Evolutionary conservation across 2,888 invertebrate genomes (phyloP), one percentile per base, ranked within the genome.

Genomic region (Cheiracanthium punctorium): DNA sequence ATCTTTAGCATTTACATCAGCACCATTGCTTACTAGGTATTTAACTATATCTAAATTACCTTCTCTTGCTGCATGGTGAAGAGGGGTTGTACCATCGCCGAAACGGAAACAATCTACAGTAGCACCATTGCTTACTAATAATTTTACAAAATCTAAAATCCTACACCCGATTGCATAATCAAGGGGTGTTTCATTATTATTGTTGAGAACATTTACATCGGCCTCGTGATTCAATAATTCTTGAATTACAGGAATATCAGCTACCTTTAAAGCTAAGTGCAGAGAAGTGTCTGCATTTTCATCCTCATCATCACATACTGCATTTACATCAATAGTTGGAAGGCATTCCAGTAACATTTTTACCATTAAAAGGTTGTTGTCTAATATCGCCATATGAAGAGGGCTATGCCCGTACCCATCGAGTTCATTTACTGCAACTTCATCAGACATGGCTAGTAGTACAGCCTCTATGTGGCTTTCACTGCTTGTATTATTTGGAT

Each of bases 381-480:
- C 14, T 17, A 48, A 48, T 48, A 48, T 17, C 2, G 43, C 43
- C 43, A 48, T 10, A 48, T 48, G 43, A 10, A 48, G 43, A 17
- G 43, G 10, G 14, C 14, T 48, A 48, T 48, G 14, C 1, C 43
- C 43, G 14, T 48, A 7, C 10, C 14, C 17, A 48, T 48, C 14
- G 43, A 48, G n/a, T 48, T 7, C 5, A 58, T 58, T 58, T 5
- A 58, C 64, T 33, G 58, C 5, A 65, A 75, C 14, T 30, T 24
- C 28, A n/a, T 4, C 20, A 32, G 58, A 7, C 58, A 75, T 58
- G 2, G 64, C 64, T 14, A 64, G 12, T 1, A 74, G 32, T 14
- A 75, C 64, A 20, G 37, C 75, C 64, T 75, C 20, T 30, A 73
- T 48, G 12, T 73, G 29, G 24, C 10, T 48, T 52, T 73, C 73